These are phyloP conservation scores for Pollimyrus isidori DNA, from an alignment of 2,113 vertebrate genomes.

Conservation along the genomic window DNA sequence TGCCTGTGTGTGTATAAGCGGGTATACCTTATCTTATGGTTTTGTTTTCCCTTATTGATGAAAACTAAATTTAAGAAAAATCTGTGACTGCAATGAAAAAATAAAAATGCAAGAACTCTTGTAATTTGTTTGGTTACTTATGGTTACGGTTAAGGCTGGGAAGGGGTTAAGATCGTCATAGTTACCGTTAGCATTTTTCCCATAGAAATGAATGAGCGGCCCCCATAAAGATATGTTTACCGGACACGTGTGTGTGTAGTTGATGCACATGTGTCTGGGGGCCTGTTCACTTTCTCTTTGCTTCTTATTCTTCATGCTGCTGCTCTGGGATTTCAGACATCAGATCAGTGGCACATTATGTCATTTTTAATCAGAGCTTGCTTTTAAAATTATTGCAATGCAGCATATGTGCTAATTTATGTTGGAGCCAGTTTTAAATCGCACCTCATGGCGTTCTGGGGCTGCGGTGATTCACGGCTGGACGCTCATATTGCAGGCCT, in stretches of 20 bases:
- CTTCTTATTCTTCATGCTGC: not conserved
- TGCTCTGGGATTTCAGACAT: not conserved
- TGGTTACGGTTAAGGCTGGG: too few species aligned
- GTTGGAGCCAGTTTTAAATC: not conserved
- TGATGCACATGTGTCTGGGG: not conserved
- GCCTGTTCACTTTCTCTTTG: not conserved
- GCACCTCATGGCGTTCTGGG: not conserved
- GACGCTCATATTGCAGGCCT: not conserved
- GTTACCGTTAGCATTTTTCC: too few species aligned
- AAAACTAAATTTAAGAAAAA: too few species aligned
- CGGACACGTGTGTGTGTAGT: not conserved
- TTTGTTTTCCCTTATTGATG: too few species aligned
- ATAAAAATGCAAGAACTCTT: too few species aligned
- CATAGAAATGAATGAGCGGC: too few species aligned
- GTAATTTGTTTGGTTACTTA: too few species aligned
- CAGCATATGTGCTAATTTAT: not conserved
- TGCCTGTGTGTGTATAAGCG: not conserved
- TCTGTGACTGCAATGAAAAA: too few species aligned
- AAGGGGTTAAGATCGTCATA: too few species aligned
- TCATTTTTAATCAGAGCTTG: not conserved
- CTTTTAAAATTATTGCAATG: not conserved
- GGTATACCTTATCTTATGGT: too few species aligned
- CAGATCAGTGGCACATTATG: not conserved
- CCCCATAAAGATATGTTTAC: too few species aligned
- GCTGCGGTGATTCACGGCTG: not conserved